Conservation (phyloP, 1,140 invertebrate genomes). For the Rhagoletis zephyria region DNA sequence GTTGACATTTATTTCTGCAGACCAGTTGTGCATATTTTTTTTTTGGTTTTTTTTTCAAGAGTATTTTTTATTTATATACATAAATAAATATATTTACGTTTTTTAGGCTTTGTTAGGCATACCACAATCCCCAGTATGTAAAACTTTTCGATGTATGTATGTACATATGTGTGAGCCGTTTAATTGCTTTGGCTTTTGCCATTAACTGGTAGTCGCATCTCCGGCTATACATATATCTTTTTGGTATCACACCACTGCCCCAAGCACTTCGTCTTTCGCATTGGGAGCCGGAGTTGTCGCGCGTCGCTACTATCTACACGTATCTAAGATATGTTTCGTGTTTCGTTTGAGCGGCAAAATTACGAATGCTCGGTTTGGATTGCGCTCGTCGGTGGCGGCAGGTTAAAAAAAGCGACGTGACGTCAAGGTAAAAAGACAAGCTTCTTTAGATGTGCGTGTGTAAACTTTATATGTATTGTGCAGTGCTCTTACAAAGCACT, state of each 20-base stretch:
- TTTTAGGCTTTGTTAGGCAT: too few species aligned
- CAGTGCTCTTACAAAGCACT: not conserved
- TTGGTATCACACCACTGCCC: not conserved
- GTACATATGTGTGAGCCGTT: not conserved
- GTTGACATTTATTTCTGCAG: not conserved
- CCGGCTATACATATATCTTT: too few species aligned
- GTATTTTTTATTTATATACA: not conserved
- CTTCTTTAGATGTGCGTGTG: not conserved
- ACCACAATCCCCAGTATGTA: not conserved
- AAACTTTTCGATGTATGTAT: not conserved
- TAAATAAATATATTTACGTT: not conserved
- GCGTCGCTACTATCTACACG: not conserved
- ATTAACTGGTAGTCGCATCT: not conserved
- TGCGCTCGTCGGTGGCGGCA: not conserved
- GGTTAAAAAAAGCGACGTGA: slow-evolving; percentile 40
- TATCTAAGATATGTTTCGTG: slow-evolving; percentile 36
- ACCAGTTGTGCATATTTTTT: not conserved
- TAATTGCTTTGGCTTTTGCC: not conserved
- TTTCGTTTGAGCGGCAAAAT: slow-evolving; percentile 17
- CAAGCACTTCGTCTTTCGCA: not conserved
- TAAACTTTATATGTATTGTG: not conserved
- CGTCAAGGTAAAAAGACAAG: slow-evolving; percentile 27
- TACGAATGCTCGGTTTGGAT: slow-evolving; percentile 4
- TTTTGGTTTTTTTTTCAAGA: not conserved
- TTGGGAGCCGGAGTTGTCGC: not conserved